Evolutionary conservation across 2,888 invertebrate species (phyloP), one percentile per base, ranked within the genome.

Genomic region (Oasisia sp.): DNA sequence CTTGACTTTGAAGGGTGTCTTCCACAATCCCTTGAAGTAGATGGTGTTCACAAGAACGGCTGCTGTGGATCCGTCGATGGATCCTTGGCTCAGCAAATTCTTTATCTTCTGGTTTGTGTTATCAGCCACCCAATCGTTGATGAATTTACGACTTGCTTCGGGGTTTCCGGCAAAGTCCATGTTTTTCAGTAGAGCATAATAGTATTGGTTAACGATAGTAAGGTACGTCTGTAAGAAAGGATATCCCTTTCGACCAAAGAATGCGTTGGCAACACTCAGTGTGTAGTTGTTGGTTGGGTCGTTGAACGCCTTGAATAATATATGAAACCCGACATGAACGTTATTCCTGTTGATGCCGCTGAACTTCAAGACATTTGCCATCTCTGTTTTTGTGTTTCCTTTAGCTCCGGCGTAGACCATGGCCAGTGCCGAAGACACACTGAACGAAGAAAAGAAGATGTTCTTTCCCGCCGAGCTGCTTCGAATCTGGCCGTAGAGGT

Each of bases 101-200:
- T 97, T 97, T 92, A 99, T 99, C 96, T 98, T 98, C 12, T 98
- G 96, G 92, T 98, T 97, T 0, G 99, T 99, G 95, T 98, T 97
- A 8, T 97, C 96, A 95, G 97, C 97, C 90, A 98, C 98, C 98
- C 99, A 99, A 74, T 96, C 94, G 95, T 99, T 99, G 91, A 99
- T 98, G 38, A 93, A 93, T n/a, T 89, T 8, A 89, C 95, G 92
- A 27, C 96, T 95, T 0, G 97, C 97, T 0, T 95, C 95, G 0
- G 95, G 50, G 89, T 95, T 93, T 11, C 92, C 92, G 1, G 45
- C 93, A 93, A 95, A 96, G 56, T 56, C 56, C 56, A 56, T 8
- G 74, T 74, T 74, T 7, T 74, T 74, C 19, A 74, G 27, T 19
- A 19, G 19, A 19, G 74, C 27, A 27, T 74, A 74, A 8, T 27